These are phyloP conservation scores for Arvicola amphibius DNA, from an alignment of 2,797 vertebrate genomes.

Conservation along the genomic window DNA sequence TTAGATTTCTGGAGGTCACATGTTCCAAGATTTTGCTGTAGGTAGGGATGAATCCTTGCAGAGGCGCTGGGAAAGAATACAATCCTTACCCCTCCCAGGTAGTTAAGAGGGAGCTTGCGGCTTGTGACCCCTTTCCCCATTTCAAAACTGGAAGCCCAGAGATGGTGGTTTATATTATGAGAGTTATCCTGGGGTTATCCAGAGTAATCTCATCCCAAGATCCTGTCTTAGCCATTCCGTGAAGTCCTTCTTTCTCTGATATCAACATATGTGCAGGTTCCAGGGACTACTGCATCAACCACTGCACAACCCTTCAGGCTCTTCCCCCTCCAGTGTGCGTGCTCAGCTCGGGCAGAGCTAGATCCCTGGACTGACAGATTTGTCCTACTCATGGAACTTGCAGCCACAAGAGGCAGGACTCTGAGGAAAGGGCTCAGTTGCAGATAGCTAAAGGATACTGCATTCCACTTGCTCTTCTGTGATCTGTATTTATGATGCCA, in stretches of 20 bases:
- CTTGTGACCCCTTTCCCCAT: not conserved
- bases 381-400: not conserved
- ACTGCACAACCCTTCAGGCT: fast-evolving
- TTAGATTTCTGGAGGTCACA: not conserved
- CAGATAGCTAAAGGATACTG: not conserved
- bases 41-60: not conserved
- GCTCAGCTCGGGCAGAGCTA: not conserved
- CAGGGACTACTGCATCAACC: not conserved
- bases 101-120: not conserved
- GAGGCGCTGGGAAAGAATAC: not conserved
- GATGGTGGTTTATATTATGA: not conserved
- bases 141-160: not conserved
- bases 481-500: not conserved
- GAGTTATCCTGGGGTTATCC: not conserved
- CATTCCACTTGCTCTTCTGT: not conserved
- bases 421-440: not conserved
- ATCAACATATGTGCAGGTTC: not conserved
- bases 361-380: not conserved
- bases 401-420: not conserved
- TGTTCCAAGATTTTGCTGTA: not conserved
- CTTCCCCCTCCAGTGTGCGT: not conserved
- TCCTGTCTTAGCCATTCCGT: not conserved
- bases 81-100: not conserved
- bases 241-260: not conserved
- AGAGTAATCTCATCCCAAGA: not conserved